Percentiles rank a stretch among this genome's conserved stretches.
Conservation (phyloP, 2,113 vertebrate genomes). For the Ophthalmolycus amberensis region DNA sequence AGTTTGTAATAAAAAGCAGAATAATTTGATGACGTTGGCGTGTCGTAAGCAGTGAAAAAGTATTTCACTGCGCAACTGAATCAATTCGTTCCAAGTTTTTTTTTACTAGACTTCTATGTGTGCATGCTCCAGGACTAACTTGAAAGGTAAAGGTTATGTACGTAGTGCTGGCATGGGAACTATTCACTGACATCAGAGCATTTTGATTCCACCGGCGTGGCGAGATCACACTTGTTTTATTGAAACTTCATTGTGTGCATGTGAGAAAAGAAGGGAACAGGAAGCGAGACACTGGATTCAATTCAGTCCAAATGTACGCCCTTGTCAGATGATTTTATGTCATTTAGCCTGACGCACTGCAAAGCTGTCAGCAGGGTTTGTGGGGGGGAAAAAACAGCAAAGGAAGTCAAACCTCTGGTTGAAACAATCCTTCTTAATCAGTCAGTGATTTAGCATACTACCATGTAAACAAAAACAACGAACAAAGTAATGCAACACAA, state of each 20-base stretch:
- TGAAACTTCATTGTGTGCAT: slow-evolving; percentile 19
- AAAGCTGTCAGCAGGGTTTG: neutral
- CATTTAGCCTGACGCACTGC: neutral
- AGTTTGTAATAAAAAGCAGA: neutral
- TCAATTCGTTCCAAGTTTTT: neutral
- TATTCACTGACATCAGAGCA: slow-evolving; percentile 16
- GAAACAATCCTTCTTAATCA: neutral
- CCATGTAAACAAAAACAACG: neutral
- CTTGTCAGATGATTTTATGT: neutral
- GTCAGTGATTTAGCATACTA: neutral
- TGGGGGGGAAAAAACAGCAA: neutral
- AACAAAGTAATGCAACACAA: neutral
- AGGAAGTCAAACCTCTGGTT: neutral
- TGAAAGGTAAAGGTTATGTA: slow-evolving; percentile 7
- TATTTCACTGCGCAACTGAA: neutral
- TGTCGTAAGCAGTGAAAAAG: neutral
- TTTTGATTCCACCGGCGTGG: slow-evolving; percentile 31
- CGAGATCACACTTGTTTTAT: slow-evolving; percentile 47
- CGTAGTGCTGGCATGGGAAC: neutral
- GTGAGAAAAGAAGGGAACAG: neutral
- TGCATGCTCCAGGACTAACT: neutral
- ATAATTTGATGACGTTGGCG: neutral
- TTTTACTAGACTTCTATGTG: neutral
- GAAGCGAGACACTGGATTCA: neutral
- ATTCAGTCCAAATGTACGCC: neutral